These are phyloP conservation scores for Caenorhabditis plicata DNA, from an alignment of 2,888 invertebrate genomes.

Conservation along the genomic window DNA sequence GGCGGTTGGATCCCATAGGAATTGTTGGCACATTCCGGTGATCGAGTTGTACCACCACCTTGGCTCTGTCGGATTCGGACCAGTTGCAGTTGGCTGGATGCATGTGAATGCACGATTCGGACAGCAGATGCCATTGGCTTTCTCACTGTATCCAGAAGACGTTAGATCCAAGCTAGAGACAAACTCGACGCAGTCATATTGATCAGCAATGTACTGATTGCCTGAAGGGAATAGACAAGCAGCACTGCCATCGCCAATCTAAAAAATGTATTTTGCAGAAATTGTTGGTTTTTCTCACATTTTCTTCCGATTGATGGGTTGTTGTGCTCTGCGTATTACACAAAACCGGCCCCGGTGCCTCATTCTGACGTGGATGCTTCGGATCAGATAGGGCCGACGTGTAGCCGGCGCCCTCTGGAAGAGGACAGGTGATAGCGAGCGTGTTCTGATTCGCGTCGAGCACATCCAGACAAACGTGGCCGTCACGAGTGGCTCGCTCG, in stretches of 20 bases:
- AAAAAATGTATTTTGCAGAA: neutral
- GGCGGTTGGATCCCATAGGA: slow-evolving; percentile 55
- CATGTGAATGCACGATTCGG: slow-evolving; percentile 55
- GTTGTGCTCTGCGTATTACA: slow-evolving; percentile 47
- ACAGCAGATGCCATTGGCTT: slow-evolving; percentile 54
- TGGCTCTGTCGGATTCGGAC: slow-evolving; percentile 55
- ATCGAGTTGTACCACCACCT: slow-evolving; percentile 53
- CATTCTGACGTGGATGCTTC: slow-evolving; percentile 49
- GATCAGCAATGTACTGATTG: slow-evolving; percentile 49
- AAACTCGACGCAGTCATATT: slow-evolving; percentile 55
- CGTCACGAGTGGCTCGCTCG: slow-evolving; percentile 51
- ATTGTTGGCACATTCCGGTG: slow-evolving; percentile 53
- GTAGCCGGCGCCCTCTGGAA: slow-evolving; percentile 58
- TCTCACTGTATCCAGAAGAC: slow-evolving; percentile 47
- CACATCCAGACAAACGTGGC: slow-evolving; percentile 53
- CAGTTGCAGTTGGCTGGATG: slow-evolving; percentile 53
- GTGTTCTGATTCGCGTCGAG: slow-evolving; percentile 53
- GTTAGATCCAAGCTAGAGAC: slow-evolving; percentile 49
- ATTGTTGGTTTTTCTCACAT: slow-evolving; percentile 12
- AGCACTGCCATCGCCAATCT: slow-evolving; percentile 50
- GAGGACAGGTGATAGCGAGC: slow-evolving; percentile 53
- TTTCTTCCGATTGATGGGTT: slow-evolving; percentile 40
- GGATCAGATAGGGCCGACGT: slow-evolving; percentile 53
- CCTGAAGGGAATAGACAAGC: slow-evolving; percentile 53
- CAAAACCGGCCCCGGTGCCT: slow-evolving; percentile 49